Conservation (phyloP, 2,113 vertebrate genomes). For the Oostethus manadensis region DNA sequence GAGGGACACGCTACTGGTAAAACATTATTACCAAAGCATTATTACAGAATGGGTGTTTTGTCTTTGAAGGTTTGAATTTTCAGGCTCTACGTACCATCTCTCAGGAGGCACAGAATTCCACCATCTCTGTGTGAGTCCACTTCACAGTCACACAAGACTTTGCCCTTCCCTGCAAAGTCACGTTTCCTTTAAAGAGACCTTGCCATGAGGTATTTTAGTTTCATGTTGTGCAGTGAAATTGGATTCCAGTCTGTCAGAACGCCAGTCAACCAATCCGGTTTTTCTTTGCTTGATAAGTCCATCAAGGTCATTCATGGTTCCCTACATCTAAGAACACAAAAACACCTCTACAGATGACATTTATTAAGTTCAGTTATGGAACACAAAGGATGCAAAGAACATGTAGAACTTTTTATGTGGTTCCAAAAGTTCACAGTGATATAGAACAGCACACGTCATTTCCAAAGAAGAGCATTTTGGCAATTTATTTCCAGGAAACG, state of each 20-base stretch:
- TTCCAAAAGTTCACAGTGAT: constrained; percentile 59
- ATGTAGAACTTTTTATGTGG: constrained; percentile 60
- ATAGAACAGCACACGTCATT: constrained; percentile 43
- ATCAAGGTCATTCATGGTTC: constrained; percentile 38
- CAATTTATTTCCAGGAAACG: constrained; percentile 30
- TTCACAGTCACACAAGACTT: constrained; percentile 1
- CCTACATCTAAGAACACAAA: constrained; percentile 10
- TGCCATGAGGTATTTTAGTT: constrained; percentile 50
- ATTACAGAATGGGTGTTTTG: too few relatives aligned
- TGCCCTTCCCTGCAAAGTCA: constrained; percentile 5
- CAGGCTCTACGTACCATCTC: not conserved
- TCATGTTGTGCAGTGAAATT: constrained; percentile 55
- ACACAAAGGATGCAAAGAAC: constrained; percentile 29
- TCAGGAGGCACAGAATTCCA: constrained; percentile 3
- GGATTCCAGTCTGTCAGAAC: constrained; percentile 32
- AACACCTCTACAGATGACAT: not conserved
- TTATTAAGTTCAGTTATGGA: not conserved
- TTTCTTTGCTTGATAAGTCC: constrained; percentile 18
- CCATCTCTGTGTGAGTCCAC: not conserved
- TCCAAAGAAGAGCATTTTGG: constrained; percentile 48
- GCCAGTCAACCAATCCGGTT: constrained; percentile 42
- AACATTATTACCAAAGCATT: too few relatives aligned
- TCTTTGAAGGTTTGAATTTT: too few relatives aligned
- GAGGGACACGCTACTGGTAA: too few relatives aligned
- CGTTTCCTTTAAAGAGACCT: constrained; percentile 34